phyloP scores from a whole-genome alignment of 2,888 invertebrate species.

The Torymus tubicola region DNA sequence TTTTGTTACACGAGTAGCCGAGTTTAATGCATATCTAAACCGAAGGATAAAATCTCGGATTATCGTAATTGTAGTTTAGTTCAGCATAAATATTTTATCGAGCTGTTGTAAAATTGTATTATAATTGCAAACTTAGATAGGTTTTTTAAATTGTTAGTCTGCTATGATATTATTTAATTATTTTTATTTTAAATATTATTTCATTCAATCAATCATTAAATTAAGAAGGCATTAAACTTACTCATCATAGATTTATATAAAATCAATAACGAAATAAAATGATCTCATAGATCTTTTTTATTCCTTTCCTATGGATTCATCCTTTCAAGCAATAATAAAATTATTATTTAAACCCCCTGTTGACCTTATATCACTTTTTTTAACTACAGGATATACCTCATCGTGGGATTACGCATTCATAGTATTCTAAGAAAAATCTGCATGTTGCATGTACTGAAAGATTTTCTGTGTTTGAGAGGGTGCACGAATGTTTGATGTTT shows the following conservation, averaged over 20 bases:
- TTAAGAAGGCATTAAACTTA: constrained; percentile 4
- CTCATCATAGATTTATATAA: constrained; percentile 18
- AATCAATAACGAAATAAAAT: constrained; percentile 39
- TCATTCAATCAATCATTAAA: constrained; percentile 28
- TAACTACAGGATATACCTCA: background rate
- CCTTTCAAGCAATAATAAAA: constrained; percentile 17
- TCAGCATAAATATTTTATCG: background rate
- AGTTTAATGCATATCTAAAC: constrained; percentile 17
- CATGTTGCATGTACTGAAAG: constrained; percentile 58
- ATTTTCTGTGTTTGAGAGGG: constrained; percentile 26
- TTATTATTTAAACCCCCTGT: too few relatives aligned
- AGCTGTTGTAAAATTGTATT: constrained; percentile 24
- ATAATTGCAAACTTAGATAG: constrained; percentile 14
- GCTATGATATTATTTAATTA: constrained; percentile 14
- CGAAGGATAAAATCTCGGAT: constrained; percentile 18
- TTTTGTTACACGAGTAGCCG: constrained; percentile 5
- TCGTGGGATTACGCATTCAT: constrained; percentile 29
- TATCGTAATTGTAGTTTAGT: constrained; percentile 14
- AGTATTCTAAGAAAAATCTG: constrained; percentile 15
- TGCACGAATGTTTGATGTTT: constrained; percentile 35
- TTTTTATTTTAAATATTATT: constrained; percentile 15
- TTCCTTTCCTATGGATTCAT: constrained; percentile 37
- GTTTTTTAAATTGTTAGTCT: constrained; percentile 28
- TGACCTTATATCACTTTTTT: too few relatives aligned
- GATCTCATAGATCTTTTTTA: constrained; percentile 30